phyloP scores from a whole-genome alignment of 2,797 vertebrate species.

The Tokudaia muenninki region DNA sequence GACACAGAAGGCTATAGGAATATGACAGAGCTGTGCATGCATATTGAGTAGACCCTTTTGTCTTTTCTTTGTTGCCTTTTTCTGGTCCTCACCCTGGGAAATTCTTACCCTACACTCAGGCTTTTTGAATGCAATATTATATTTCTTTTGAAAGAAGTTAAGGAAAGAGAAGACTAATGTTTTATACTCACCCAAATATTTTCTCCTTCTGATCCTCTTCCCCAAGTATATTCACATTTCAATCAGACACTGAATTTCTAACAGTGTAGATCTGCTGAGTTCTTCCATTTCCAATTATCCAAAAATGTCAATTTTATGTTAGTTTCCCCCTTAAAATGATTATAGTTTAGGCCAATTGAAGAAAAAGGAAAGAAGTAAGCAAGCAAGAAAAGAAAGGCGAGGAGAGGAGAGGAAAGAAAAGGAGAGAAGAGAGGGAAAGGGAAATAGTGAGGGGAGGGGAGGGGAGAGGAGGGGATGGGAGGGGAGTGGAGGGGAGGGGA shows the following conservation, averaged over 20 bases:
- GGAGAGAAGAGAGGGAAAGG: too few relatives aligned
- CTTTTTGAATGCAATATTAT: not conserved
- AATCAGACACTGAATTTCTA: not conserved
- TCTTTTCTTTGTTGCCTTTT: not conserved
- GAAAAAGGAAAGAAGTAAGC: not conserved
- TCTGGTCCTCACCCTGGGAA: not conserved
- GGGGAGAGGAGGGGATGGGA: too few relatives aligned
- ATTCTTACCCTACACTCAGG: not conserved
- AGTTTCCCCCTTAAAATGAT: not conserved
- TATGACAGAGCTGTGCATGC: not conserved
- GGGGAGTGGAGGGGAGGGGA: accelerated
- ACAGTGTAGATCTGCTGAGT: not conserved
- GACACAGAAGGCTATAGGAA: not conserved
- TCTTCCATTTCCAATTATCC: not conserved
- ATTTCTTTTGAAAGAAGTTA: slow-evolving; percentile 5
- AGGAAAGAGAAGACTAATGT: not conserved
- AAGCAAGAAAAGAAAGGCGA: not conserved
- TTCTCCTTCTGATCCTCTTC: not conserved
- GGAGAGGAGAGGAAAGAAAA: too few relatives aligned
- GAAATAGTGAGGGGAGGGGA: accelerated
- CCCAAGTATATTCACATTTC: not conserved
- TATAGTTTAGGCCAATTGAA: not conserved
- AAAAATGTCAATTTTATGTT: slow-evolving; percentile 54
- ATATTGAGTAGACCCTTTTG: not conserved
- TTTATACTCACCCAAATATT: not conserved